These are phyloP conservation scores for Lepidonotus clava DNA, from an alignment of 2,888 invertebrate genomes.

Conservation along the genomic window DNA sequence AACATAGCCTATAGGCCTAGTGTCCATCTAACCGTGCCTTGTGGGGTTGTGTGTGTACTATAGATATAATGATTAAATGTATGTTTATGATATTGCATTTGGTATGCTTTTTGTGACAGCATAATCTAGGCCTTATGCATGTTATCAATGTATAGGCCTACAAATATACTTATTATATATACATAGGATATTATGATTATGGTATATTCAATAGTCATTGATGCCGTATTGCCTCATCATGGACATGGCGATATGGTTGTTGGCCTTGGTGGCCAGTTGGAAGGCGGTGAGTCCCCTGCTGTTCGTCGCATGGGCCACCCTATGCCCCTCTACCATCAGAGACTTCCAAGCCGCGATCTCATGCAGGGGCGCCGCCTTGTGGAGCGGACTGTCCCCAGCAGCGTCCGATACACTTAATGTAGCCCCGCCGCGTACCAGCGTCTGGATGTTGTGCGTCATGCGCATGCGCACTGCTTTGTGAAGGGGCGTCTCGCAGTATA, in stretches of 20 bases:
- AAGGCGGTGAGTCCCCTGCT: not conserved
- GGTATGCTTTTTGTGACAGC: too few species aligned
- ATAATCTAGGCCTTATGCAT: too few species aligned
- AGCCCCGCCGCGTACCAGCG: conserved; percentile 24
- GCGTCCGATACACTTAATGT: not conserved
- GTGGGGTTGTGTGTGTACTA: too few species aligned
- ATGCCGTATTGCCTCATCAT: conserved; percentile 35
- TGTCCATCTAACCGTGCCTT: too few species aligned
- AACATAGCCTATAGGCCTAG: too few species aligned
- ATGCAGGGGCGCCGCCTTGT: conserved; percentile 25
- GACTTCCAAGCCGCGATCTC: not conserved
- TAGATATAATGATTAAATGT: too few species aligned
- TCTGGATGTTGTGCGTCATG: conserved; percentile 55
- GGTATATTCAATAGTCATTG: conserved; percentile 1
- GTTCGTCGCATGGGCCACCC: not conserved
- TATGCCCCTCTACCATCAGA: not conserved
- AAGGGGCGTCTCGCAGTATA: conserved; percentile 57
- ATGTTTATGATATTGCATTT: too few species aligned
- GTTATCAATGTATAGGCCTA: too few species aligned
- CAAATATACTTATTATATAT: too few species aligned
- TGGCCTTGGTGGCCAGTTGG: conserved; percentile 15
- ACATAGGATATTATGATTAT: too few species aligned
- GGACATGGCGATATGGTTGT: conserved; percentile 32
- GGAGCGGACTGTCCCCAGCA: conserved; percentile 27
- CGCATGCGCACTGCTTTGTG: conserved; percentile 57